Conservation (phyloP, 2,113 vertebrate species). For the Pica pica region DNA sequence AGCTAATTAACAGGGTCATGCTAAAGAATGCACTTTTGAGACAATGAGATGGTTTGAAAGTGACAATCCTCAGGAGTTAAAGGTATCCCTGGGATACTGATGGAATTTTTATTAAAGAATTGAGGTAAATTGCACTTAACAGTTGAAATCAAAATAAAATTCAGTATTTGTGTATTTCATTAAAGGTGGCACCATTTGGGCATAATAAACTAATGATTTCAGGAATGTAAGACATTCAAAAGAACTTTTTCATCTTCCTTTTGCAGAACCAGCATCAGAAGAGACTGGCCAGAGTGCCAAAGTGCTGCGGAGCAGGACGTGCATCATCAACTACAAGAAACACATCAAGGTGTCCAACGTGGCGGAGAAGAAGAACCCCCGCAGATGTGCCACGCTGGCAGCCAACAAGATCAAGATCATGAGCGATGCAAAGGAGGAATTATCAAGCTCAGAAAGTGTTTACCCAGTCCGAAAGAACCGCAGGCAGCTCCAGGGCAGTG, state of each 20-base stretch:
- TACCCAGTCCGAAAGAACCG: slow-evolving; percentile 10
- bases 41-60: background rate
- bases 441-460: slow-evolving; percentile 58
- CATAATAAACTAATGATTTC: background rate
- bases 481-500: slow-evolving; percentile 54
- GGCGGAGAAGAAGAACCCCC: slow-evolving; percentile 64
- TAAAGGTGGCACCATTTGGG: background rate
- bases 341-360: slow-evolving; percentile 21
- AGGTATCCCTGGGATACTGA: background rate
- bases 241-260: background rate
- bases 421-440: slow-evolving; percentile 74
- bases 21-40: background rate
- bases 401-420: slow-evolving; percentile 86
- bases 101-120: background rate
- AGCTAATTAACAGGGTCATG: background rate
- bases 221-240: background rate
- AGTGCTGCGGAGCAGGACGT: slow-evolving; percentile 65
- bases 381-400: slow-evolving; percentile 84
- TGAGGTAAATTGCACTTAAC: background rate
- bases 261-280: slow-evolving; percentile 46
- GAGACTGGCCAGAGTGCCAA: slow-evolving; percentile 59
- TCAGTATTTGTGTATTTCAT: accelerated
- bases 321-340: slow-evolving; percentile 66
- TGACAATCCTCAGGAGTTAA: background rate
- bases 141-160: background rate